Conservation (phyloP, 2,797 vertebrate species). For the Lepus oiostolus region DNA sequence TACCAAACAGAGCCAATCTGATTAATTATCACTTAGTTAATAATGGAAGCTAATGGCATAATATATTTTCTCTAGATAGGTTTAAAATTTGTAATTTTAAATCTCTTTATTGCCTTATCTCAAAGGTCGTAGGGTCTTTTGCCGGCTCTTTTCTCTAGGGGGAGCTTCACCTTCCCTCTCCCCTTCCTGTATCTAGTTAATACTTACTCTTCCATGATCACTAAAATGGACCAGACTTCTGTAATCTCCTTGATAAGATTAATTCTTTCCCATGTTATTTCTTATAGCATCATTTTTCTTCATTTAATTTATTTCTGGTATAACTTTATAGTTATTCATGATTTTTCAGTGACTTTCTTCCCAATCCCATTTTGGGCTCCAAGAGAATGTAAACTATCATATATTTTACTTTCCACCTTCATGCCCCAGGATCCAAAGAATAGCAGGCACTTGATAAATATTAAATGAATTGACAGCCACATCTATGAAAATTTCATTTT, state of each 20-base stretch:
- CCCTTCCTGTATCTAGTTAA: background rate
- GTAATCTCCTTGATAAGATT: background rate
- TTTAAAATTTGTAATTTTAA: slow-evolving; percentile 35
- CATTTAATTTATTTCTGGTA: background rate
- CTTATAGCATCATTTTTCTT: background rate
- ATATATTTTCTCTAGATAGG: background rate
- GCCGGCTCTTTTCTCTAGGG: background rate
- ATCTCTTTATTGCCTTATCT: background rate
- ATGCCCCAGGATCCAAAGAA: background rate
- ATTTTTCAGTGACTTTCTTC: slow-evolving; percentile 5
- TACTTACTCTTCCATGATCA: background rate
- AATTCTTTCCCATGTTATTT: slow-evolving; percentile 29
- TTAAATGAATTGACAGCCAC: slow-evolving; percentile 26
- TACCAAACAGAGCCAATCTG: background rate
- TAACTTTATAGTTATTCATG: slow-evolving; percentile 35
- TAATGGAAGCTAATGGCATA: slow-evolving; percentile 13
- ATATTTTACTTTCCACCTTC: slow-evolving; percentile 57
- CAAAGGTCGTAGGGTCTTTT: background rate
- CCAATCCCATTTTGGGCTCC: background rate
- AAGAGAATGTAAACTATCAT: background rate
- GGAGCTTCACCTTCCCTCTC: background rate
- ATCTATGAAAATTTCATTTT: slow-evolving; percentile 31
- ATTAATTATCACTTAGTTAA: background rate
- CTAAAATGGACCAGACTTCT: background rate
- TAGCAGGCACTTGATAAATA: slow-evolving; percentile 40